phyloP scores from a whole-genome alignment of 1,140 invertebrate species.

The Lordiphosa collinella region DNA sequence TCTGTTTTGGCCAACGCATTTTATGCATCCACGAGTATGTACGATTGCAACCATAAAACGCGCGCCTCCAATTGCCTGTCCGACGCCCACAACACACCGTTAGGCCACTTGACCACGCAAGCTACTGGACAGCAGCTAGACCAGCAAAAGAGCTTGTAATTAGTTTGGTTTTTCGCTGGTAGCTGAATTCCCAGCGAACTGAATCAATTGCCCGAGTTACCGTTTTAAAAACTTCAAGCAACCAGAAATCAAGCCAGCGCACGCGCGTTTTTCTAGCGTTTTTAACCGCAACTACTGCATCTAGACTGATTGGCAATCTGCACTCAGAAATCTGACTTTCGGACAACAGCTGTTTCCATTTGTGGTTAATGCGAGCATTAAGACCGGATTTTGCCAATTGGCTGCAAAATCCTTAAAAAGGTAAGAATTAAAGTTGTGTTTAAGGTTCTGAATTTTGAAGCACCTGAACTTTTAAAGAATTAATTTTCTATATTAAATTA shows the following conservation, averaged over 20 bases:
- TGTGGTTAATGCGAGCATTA: too few relatives aligned
- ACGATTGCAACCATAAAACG: conserved; percentile 25
- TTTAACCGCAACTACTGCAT: conserved; percentile 22
- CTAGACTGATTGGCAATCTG: too few relatives aligned
- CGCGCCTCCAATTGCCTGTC: conserved; percentile 1
- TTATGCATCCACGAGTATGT: background rate
- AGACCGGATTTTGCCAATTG: too few relatives aligned
- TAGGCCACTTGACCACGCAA: conserved; percentile 22
- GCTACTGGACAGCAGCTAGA: conserved; percentile 8
- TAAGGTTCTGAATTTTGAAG: too few relatives aligned
- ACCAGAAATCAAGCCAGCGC: conserved; percentile 19
- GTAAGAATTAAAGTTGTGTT: too few relatives aligned
- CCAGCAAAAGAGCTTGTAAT: conserved; percentile 47
- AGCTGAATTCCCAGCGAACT: conserved; percentile 49
- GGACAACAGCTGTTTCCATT: too few relatives aligned
- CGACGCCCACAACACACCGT: conserved; percentile 22
- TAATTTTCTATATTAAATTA: too few relatives aligned
- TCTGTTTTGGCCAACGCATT: background rate
- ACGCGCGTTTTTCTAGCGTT: conserved; percentile 26
- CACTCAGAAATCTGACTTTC: too few relatives aligned
- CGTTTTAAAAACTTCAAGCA: conserved; percentile 13
- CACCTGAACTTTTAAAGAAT: too few relatives aligned
- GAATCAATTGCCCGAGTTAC: conserved; percentile 59
- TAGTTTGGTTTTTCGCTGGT: conserved; percentile 22
- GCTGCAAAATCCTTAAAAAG: too few relatives aligned